phyloP scores from a whole-genome alignment of 2,888 invertebrate species.

The Phragmatobia fuliginosa region DNA sequence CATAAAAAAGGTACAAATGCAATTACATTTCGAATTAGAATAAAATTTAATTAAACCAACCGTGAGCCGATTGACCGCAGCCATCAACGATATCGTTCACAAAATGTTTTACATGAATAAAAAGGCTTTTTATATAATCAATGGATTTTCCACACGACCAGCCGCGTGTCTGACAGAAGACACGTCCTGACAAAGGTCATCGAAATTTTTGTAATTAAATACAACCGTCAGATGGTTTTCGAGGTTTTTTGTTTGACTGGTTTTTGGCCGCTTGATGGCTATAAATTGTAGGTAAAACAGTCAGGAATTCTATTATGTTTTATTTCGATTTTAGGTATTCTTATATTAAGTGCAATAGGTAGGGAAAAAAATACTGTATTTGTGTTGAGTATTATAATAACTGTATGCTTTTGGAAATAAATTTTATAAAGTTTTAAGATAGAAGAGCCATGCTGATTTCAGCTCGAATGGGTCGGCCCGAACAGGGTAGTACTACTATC shows the following conservation, averaged over 20 bases:
- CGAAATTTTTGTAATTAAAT: slow-evolving; percentile 63
- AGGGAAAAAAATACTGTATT: too few relatives aligned
- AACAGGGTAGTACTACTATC: too few relatives aligned
- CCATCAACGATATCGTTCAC: slow-evolving; percentile 54
- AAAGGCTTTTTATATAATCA: slow-evolving; percentile 63
- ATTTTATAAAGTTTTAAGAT: neutral
- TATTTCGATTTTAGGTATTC: neutral
- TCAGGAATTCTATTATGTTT: neutral
- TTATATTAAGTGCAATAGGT: too few relatives aligned
- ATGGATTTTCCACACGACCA: slow-evolving; percentile 62
- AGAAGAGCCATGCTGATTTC: neutral
- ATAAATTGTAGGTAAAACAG: neutral
- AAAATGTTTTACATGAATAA: slow-evolving; percentile 56
- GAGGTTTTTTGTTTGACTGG: slow-evolving; percentile 51
- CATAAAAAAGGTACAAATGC: neutral
- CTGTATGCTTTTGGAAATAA: neutral
- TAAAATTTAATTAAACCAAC: slow-evolving; percentile 45
- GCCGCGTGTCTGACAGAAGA: slow-evolving; percentile 55
- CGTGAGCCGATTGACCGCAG: slow-evolving; percentile 41
- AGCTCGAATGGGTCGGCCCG: too few relatives aligned
- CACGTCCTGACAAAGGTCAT: slow-evolving; percentile 52
- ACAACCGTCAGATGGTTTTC: slow-evolving; percentile 56
- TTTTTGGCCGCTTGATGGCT: slow-evolving; percentile 14
- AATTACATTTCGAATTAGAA: slow-evolving; percentile 27
- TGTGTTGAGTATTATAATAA: neutral